Evolutionary conservation across 53 echinoderm and acorn worm species (phyloP), one percentile per base, ranked within the genome.

Genomic region (Henricia sp.): DNA sequence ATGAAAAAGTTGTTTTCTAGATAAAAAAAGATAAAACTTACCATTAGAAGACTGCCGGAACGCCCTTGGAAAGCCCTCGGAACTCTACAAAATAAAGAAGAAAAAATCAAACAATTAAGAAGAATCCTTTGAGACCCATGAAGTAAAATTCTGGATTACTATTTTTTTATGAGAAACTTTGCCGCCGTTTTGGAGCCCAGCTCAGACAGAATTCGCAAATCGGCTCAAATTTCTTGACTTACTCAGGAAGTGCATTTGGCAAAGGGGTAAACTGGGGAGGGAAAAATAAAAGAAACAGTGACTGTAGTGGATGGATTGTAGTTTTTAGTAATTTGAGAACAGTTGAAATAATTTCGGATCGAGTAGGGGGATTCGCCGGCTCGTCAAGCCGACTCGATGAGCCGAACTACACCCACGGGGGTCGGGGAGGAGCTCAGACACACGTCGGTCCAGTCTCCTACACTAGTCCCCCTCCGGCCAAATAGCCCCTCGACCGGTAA

Each of bases 281-380:
- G 29, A 58, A 58, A n/a, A 29, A 58, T 13, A 58, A 23, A 13
- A 57, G 24, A 3, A 58, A 25, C 58, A 14, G 56, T 23, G 56
- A 27, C 0, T 6, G 3, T 17, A 37, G 32, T 8, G 52, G 21
- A 50, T 19, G 52, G 52, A 33, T 52, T 36, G 52, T 64, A 39
- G 65, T 80, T 80, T 30, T 32, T 50, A 36, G 80, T 80, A 80
- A 80, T 48, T 64, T 39, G 64, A 80, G 64, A 41, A n/a, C 80
- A 1, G 51, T 57, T 48, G 63, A 32, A 48, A 80, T 80, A 65
- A 80, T 80, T 80, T 65, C 35, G 63, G 80, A 80, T 41, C 59
- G 37, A 37, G 37, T 6, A 11, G 40, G 40, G 11, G 67, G 40
- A 67, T 44, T 29, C 21, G 44, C 9, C 28, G 27, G 70, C 70